These are phyloP conservation scores for Heliconius aoede DNA, from an alignment of 2,888 invertebrate genomes.

Conservation along the genomic window DNA sequence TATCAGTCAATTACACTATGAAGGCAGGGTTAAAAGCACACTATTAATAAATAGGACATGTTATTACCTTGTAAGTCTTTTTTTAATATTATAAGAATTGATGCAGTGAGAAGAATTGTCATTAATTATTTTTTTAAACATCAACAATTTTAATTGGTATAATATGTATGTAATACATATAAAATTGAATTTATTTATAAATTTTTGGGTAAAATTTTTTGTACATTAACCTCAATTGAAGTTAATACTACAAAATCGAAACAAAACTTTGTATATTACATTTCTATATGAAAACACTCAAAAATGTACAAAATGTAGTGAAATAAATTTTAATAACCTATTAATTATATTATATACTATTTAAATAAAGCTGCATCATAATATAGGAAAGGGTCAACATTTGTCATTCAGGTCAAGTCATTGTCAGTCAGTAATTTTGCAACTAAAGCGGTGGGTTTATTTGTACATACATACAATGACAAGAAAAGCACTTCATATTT, in stretches of 20 bases:
- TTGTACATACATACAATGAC: slow-evolving; percentile 25
- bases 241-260: background rate
- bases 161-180: background rate
- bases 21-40: slow-evolving; percentile 20
- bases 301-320: background rate
- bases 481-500: slow-evolving; percentile 28
- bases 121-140: background rate
- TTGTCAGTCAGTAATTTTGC: slow-evolving; percentile 35
- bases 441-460: slow-evolving; percentile 15
- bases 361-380: background rate
- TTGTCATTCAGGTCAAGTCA: background rate
- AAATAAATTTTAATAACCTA: background rate
- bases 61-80: background rate
- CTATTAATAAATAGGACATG: background rate
- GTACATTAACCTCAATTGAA: background rate
- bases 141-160: background rate
- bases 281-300: background rate
- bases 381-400: slow-evolving; percentile 3
- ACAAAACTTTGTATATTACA: background rate
- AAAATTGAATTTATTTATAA: background rate
- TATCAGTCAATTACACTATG: slow-evolving; percentile 11
- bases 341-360: background rate
- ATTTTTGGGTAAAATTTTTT: background rate
- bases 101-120: background rate
- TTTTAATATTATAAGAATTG: background rate